Conservation (phyloP, 1,140 invertebrate genomes). For the Papilio machaon region DNA sequence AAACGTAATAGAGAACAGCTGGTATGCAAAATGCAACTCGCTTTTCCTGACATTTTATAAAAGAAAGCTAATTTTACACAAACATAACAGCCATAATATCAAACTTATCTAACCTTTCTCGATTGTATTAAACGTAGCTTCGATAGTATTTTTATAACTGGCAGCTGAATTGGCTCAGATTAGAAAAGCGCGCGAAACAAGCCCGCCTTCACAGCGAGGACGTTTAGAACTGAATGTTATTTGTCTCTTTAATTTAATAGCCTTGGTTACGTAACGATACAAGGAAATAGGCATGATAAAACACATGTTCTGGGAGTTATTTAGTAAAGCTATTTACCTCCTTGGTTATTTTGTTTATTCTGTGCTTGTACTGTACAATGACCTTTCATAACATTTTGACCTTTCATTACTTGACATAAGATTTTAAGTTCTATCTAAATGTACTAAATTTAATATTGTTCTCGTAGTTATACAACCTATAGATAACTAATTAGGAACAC, state of each 20-base stretch:
- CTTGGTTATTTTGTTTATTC: background rate
- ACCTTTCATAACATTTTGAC: background rate
- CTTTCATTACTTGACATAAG: background rate
- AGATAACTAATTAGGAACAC: too few species aligned
- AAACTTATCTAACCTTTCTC: background rate
- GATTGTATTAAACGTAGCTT: background rate
- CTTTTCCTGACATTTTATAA: background rate
- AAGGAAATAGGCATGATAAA: slow-evolving; percentile 17
- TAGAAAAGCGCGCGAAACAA: slow-evolving; percentile 20
- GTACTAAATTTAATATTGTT: too few species aligned
- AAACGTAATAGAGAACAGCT: background rate
- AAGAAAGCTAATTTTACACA: background rate
- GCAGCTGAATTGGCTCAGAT: background rate
- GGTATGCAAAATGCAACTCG: background rate
- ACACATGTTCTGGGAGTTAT: background rate
- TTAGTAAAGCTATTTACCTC: background rate
- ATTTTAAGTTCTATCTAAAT: too few species aligned
- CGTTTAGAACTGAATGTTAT: slow-evolving; percentile 6
- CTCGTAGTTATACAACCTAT: too few species aligned
- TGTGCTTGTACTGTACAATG: background rate
- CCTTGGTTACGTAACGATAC: slow-evolving; percentile 11
- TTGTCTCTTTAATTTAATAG: slow-evolving; percentile 20
- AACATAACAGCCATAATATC: background rate
- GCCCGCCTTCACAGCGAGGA: background rate
- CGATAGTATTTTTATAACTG: background rate